Evolutionary conservation across 2,888 invertebrate genomes (phyloP).

Genomic region (Limnephilus auricula): DNA sequence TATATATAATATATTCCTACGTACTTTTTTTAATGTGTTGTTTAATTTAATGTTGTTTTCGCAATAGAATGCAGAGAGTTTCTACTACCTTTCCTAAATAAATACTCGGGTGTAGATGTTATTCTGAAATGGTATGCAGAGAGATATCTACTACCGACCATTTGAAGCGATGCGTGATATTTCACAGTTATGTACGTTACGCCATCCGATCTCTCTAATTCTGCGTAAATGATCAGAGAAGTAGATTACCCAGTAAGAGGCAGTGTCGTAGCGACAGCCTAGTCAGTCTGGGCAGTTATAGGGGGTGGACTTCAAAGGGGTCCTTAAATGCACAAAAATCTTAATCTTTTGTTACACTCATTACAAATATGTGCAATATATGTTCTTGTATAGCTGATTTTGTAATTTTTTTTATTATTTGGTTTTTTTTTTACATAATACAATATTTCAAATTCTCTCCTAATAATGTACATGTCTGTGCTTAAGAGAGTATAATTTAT

Average conservation of each 20-base stretch:
- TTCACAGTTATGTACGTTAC: background rate
- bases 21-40: too few relatives aligned
- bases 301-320: background rate
- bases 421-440: too few relatives aligned
- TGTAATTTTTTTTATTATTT: too few relatives aligned
- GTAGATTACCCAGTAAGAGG: background rate
- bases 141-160: background rate
- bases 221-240: background rate
- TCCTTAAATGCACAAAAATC: background rate
- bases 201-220: background rate
- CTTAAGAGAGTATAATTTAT: too few relatives aligned
- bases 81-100: too few relatives aligned
- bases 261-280: background rate
- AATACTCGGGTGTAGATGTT: background rate
- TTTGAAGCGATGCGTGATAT: background rate
- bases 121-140: background rate
- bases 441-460: too few relatives aligned
- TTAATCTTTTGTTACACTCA: background rate
- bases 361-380: too few relatives aligned
- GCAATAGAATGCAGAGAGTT: too few relatives aligned
- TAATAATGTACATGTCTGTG: too few relatives aligned
- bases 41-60: too few relatives aligned
- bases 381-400: too few relatives aligned
- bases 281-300: background rate
- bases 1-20: too few relatives aligned